These are phyloP conservation scores for Drosophila cardini DNA, from an alignment of 1,140 invertebrate species.

Conservation along the genomic window DNA sequence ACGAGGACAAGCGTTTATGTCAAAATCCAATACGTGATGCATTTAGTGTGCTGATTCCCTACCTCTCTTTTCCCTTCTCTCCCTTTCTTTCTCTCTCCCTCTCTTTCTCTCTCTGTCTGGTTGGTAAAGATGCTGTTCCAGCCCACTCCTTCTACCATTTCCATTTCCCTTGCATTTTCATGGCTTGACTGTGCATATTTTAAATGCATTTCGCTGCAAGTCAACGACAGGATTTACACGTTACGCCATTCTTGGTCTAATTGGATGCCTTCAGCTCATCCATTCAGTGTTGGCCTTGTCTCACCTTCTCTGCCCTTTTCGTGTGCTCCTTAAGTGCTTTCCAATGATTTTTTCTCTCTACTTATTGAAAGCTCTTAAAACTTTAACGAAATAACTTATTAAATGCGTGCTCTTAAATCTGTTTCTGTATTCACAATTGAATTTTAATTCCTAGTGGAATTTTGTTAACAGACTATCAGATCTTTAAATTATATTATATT, in stretches of 20 bases:
- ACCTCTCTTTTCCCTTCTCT: slow-evolving; percentile 8
- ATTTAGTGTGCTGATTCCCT: slow-evolving; percentile 60
- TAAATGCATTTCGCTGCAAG: slow-evolving; percentile 69
- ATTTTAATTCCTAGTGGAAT: too few species aligned
- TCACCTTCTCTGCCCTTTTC: not conserved
- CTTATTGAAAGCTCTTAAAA: slow-evolving; percentile 16
- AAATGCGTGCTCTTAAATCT: not conserved
- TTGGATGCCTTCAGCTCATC: slow-evolving; percentile 64
- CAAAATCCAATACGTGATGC: slow-evolving; percentile 83
- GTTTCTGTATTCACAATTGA: too few species aligned
- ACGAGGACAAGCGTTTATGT: slow-evolving; percentile 83
- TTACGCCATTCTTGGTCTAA: slow-evolving; percentile 79
- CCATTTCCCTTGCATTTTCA: not conserved
- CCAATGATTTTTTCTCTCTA: slow-evolving; percentile 1
- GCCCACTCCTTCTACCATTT: not conserved
- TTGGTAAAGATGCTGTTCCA: not conserved
- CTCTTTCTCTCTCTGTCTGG: slow-evolving; percentile 11
- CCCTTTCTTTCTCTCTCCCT: slow-evolving; percentile 18
- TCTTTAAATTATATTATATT: too few species aligned
- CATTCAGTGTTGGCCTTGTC: slow-evolving; percentile 18
- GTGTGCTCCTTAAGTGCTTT: slow-evolving; percentile 45
- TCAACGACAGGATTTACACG: slow-evolving; percentile 65
- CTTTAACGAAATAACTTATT: slow-evolving; percentile 5
- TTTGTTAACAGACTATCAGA: too few species aligned
- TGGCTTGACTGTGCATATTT: slow-evolving; percentile 44